Evolutionary conservation across 1,140 invertebrate genomes (phyloP), one percentile per base, ranked within the genome.

Genomic region (Neomicropteryx cornuta): DNA sequence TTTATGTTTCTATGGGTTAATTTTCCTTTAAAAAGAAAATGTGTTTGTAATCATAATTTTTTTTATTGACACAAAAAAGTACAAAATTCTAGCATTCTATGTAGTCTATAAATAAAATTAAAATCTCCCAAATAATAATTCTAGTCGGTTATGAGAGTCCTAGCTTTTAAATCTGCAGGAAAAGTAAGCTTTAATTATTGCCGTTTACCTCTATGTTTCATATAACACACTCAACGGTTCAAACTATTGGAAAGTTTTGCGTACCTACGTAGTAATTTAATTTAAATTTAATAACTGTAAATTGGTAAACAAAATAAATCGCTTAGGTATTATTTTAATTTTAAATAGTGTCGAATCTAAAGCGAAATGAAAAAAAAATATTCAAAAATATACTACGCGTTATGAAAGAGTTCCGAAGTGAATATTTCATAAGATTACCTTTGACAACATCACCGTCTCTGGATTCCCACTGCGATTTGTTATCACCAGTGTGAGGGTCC

Each of bases 391-490:
- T 31, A 10, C 18, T 31, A 17, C 29, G 14, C 29, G 18, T 31
- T 16, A 17, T 16, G 4, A 16, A 17, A 31, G 13, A 16, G 13
- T 3, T 5, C 10, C 10, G 29, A 31, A 31, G 29, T 13, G 29
- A n/a, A n/a, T n/a, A n/a, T n/a, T 29, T 19, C 14, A 33, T 33
- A 36, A 29, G 33, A 18, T 58, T 56, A 49, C 69, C 69, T 52
- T 62, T 65, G 2, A 70, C 63, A 23, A 64, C 61, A 44, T 68
- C 66, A 10, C 68, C 67, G 41, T 70, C 62, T n/a, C 68, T 53
- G 17, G 57, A 60, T 44, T 73, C 70, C 62, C 68, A 68, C 44
- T 72, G 68, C 3, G 58, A 60, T 41, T 73, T 71, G 40, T 65
- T 57, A 43, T 72, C 69, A 28, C 60, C 58, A 16, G 60, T 63